Conservation (phyloP, 2,797 vertebrate species). For the Calcarius lapponicus region DNA sequence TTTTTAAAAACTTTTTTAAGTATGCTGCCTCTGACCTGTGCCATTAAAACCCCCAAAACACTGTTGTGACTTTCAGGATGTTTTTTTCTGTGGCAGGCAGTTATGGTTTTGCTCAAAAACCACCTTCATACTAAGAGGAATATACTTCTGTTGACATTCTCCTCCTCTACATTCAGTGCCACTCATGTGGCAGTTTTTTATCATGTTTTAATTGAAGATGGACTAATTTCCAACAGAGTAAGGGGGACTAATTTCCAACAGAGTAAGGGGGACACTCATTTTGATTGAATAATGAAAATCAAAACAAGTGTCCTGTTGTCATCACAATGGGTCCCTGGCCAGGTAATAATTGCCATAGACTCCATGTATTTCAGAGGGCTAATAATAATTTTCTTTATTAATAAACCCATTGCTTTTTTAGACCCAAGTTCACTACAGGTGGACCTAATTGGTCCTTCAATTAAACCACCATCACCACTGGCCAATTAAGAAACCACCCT, state of each 20-base stretch:
- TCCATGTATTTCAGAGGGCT: background rate
- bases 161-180: background rate
- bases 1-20: background rate
- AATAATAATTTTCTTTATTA: background rate
- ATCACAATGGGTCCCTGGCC: background rate
- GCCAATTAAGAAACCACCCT: background rate
- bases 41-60: background rate
- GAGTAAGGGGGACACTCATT: too few species aligned
- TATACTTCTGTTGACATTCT: background rate
- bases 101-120: background rate
- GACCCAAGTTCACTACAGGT: background rate
- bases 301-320: background rate
- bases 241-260: background rate
- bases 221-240: background rate
- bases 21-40: background rate
- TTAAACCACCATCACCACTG: background rate
- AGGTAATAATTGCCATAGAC: background rate
- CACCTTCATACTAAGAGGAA: background rate
- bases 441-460: background rate
- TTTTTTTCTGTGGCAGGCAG: background rate
- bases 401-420: background rate
- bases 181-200: background rate
- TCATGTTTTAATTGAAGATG: background rate
- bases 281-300: background rate
- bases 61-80: background rate